Evolutionary conservation across 2,113 vertebrate species (phyloP).

Genomic region (Coptodon bakossiorum): DNA sequence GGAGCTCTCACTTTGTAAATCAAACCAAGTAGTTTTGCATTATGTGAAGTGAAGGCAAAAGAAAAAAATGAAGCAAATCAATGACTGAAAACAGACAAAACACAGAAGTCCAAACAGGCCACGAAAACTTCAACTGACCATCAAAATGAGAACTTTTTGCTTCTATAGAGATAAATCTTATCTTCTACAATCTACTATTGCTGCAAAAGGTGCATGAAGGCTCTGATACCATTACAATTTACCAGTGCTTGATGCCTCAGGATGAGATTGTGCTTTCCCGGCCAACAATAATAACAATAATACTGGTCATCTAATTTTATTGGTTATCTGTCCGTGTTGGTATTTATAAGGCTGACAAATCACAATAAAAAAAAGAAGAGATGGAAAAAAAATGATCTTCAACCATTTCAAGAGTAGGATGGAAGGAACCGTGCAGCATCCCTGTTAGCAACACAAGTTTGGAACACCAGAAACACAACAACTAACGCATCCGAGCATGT

Average conservation of each 20-base stretch:
- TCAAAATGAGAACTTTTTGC: not conserved
- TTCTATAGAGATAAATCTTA: not conserved
- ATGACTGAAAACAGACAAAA: not conserved
- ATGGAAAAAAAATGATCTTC: not conserved
- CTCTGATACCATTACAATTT: not conserved
- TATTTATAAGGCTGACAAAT: not conserved
- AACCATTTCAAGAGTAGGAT: not conserved
- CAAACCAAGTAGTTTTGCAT: not conserved
- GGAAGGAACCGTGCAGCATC: not conserved
- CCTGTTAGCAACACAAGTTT: not conserved
- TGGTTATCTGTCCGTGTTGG: not conserved
- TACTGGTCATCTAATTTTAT: not conserved
- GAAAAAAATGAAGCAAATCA: fast-evolving
- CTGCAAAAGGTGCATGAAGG: not conserved
- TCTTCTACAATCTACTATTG: not conserved
- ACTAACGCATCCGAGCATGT: fast-evolving
- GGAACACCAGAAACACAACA: not conserved
- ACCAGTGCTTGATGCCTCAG: not conserved
- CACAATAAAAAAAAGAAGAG: not conserved
- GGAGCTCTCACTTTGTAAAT: not conserved
- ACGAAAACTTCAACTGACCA: not conserved
- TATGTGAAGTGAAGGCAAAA: not conserved
- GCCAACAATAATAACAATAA: not conserved
- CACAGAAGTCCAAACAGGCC: not conserved
- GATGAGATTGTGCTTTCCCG: not conserved